Conservation (phyloP, 2,888 invertebrate species). For the Idaea dimidiata region DNA sequence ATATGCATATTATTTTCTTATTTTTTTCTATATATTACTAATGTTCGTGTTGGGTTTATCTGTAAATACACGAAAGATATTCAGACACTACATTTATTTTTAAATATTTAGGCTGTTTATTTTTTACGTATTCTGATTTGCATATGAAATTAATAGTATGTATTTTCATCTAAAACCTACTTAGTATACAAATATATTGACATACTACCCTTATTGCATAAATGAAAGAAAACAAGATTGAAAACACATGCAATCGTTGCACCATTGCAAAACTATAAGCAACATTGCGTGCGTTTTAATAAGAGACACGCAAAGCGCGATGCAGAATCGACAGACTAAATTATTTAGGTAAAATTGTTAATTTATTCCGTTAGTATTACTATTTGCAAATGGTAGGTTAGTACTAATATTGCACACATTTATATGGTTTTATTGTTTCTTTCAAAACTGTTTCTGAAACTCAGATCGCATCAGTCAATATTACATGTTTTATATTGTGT, state of each 20-base stretch:
- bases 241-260: conserved; percentile 32
- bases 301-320: conserved; percentile 24
- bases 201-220: conserved; percentile 35
- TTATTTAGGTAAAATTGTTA: conserved; percentile 8
- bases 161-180: neutral
- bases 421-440: neutral
- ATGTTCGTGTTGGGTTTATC: no score
- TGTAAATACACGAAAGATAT: no score
- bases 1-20: no score
- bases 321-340: conserved; percentile 26
- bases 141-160: no score
- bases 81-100: no score
- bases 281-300: conserved; percentile 26
- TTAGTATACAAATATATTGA: conserved; percentile 23
- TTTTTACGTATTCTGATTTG: no score
- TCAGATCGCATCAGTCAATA: neutral
- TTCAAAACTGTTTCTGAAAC: neutral
- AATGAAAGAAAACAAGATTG: conserved; percentile 33
- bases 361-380: neutral
- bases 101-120: no score
- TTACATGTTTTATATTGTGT: neutral
- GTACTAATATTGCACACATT: neutral
- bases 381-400: neutral
- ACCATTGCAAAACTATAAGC: conserved; percentile 33
- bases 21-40: no score